Percentiles rank a stretch among this genome's conserved stretches.
phyloP scores from a whole-genome alignment of 2,113 vertebrate genomes.

The Engraulis encrasicolus region DNA sequence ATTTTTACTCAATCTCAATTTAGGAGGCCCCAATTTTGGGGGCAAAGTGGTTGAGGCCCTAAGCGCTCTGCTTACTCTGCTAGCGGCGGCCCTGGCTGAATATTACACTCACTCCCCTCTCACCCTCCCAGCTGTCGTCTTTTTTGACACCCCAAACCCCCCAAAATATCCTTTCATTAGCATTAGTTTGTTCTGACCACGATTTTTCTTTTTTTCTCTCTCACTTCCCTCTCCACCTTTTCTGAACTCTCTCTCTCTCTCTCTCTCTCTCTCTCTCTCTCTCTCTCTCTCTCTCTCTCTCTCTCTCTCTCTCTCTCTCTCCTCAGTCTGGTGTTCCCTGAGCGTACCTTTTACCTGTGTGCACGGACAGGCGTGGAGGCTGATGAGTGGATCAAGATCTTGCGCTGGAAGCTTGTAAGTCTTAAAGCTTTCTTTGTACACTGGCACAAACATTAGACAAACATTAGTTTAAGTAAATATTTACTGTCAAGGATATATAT shows the following conservation, averaged over 20 bases:
- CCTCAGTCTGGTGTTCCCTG: conserved; percentile 93
- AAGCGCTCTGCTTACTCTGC: no score
- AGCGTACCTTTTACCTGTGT: conserved; percentile 92
- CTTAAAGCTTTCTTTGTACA: no score
- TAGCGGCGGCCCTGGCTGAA: no score
- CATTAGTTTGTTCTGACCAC: background rate
- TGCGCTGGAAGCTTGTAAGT: conserved; percentile 95
- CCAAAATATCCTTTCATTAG: background rate
- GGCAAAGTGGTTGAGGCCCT: no score
- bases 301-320: background rate
- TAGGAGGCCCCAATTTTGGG: no score
- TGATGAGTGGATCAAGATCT: conserved; percentile 96
- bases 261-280: background rate
- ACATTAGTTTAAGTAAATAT: background rate
- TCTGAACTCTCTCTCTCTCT: no score
- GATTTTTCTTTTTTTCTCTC: background rate
- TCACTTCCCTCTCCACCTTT: background rate
- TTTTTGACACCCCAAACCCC: background rate
- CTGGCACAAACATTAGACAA: no score
- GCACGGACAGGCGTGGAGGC: conserved; percentile 93
- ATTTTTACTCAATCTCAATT: no score
- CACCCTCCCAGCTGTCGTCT: background rate
- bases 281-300: background rate
- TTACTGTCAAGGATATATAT: no score
- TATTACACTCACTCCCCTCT: background rate